Percentiles rank a stretch among this genome's conserved stretches.
These are phyloP conservation scores for Rhabdomys pumilio DNA, from an alignment of 2,797 vertebrate genomes.

Conservation along the genomic window DNA sequence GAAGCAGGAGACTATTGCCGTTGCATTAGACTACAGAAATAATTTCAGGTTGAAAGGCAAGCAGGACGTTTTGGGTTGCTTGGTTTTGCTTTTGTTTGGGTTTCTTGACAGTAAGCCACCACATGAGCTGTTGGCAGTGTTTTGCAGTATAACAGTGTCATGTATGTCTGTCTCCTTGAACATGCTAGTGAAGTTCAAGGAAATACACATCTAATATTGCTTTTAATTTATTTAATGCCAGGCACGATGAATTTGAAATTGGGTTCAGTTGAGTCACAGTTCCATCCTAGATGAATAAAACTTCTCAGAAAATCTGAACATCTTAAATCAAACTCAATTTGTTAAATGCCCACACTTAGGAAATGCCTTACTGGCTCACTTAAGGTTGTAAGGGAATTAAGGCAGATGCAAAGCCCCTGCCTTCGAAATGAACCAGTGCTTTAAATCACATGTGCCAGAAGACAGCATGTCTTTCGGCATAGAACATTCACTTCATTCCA, in stretches of 20 bases:
- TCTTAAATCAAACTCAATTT: conserved; percentile 71
- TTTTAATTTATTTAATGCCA: conserved; percentile 73
- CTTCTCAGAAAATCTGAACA: conserved; percentile 52
- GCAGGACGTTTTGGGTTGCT: conserved; percentile 60
- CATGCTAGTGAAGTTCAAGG: conserved; percentile 69
- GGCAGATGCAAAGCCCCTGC: conserved; percentile 52
- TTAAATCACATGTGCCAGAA: conserved; percentile 75
- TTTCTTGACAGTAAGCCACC: conserved; percentile 72
- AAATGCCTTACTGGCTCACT: conserved; percentile 68
- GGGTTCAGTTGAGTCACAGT: conserved; percentile 59
- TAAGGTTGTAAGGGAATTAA: conserved; percentile 69
- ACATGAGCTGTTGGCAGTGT: conserved; percentile 63
- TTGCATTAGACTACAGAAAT: conserved; percentile 37
- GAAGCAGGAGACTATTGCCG: conserved; percentile 44
- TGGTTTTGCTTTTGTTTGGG: conserved; percentile 54
- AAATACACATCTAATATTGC: conserved; percentile 51
- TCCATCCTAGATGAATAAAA: conserved; percentile 66
- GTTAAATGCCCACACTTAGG: conserved; percentile 69
- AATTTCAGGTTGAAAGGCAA: conserved; percentile 63
- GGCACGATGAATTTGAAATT: conserved; percentile 68
- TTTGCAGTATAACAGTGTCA: conserved; percentile 64
- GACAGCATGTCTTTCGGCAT: conserved; percentile 58
- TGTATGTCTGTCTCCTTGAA: conserved; percentile 60
- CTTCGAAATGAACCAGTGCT: conserved; percentile 61
- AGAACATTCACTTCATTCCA: conserved; percentile 65